phyloP scores from a whole-genome alignment of 2,888 invertebrate species.

The Drosophila percnosoma region DNA sequence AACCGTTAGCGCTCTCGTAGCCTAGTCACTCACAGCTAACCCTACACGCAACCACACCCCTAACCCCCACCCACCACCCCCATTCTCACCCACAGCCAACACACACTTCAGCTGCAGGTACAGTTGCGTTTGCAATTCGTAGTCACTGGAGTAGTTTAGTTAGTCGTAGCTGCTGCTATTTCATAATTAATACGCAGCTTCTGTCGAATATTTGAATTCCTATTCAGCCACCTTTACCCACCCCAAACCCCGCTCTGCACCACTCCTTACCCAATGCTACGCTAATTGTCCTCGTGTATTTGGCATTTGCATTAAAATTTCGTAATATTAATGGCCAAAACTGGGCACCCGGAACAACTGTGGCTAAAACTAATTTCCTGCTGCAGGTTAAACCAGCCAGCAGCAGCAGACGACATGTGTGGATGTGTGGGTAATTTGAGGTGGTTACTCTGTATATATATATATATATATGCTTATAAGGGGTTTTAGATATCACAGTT shows the following conservation, averaged over 20 bases:
- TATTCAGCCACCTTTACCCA: conserved; percentile 4
- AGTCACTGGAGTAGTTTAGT: conserved; percentile 54
- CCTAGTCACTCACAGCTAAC: conserved; percentile 50
- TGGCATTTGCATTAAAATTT: conserved; percentile 69
- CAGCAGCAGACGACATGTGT: not conserved
- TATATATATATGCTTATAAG: not conserved
- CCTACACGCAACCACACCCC: conserved; percentile 41
- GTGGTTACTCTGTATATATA: not conserved
- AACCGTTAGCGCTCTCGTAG: conserved; percentile 48
- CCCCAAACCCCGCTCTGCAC: not conserved
- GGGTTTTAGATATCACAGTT: not conserved
- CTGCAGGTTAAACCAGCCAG: conserved; percentile 17
- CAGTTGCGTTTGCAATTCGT: conserved; percentile 70
- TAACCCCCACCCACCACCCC: not conserved
- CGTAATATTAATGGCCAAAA: conserved; percentile 61
- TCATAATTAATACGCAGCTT: conserved; percentile 66
- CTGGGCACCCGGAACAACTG: conserved; percentile 35
- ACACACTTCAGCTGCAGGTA: conserved; percentile 54
- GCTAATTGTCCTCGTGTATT: conserved; percentile 58
- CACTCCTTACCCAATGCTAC: conserved; percentile 12
- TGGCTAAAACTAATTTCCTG: conserved; percentile 74
- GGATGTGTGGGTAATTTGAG: not conserved
- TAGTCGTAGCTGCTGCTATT: conserved; percentile 47
- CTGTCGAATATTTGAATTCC: conserved; percentile 58
- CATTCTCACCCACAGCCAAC: not conserved